Percentiles rank a stretch among this genome's conserved stretches.
Evolutionary conservation across 2,888 invertebrate species (phyloP).

Genomic region (Pediacus dermestoides): DNA sequence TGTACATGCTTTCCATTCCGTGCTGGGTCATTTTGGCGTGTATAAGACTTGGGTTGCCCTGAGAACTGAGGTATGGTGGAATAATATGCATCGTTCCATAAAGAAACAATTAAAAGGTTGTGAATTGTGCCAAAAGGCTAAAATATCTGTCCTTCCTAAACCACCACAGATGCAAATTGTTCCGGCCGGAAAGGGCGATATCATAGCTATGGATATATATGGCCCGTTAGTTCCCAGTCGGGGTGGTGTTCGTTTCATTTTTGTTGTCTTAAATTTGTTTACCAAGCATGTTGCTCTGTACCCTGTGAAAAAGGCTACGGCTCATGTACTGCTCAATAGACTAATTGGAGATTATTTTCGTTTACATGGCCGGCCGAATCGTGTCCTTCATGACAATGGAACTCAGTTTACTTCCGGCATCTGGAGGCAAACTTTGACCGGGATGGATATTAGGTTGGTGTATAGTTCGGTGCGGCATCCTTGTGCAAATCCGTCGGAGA

Average conservation of each 20-base stretch:
- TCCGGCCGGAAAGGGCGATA: conserved; percentile 2
- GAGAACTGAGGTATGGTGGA: conserved; percentile 8
- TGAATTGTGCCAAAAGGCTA: conserved; percentile 12
- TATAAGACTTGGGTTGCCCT: conserved; percentile 7
- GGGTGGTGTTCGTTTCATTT: conserved; percentile 1
- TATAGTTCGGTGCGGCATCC: conserved; percentile 6
- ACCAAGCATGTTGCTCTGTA: conserved; percentile 5
- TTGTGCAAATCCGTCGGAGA: conserved; percentile 8
- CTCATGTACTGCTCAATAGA: conserved; percentile 3
- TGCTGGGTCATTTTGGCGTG: conserved; percentile 8
- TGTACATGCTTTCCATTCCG: conserved; percentile 8
- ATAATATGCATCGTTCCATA: conserved; percentile 9
- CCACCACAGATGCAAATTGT: conserved; percentile 13
- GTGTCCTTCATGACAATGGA: conserved; percentile 10
- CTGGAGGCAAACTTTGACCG: conserved; percentile 5
- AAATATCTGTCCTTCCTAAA: conserved; percentile 8
- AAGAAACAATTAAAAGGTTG: conserved; percentile 6
- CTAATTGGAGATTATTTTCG: conserved; percentile 8
- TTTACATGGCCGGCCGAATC: not conserved
- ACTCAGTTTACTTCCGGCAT: conserved; percentile 9
- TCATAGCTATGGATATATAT: conserved; percentile 7
- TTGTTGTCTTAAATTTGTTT: conserved; percentile 3
- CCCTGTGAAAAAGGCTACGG: conserved; percentile 8
- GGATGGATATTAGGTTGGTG: conserved; percentile 2
- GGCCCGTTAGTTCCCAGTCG: conserved; percentile 10